Base-by-base conservation (phyloP, 2,888 invertebrate species). In the Glomeris marginata region DNA sequence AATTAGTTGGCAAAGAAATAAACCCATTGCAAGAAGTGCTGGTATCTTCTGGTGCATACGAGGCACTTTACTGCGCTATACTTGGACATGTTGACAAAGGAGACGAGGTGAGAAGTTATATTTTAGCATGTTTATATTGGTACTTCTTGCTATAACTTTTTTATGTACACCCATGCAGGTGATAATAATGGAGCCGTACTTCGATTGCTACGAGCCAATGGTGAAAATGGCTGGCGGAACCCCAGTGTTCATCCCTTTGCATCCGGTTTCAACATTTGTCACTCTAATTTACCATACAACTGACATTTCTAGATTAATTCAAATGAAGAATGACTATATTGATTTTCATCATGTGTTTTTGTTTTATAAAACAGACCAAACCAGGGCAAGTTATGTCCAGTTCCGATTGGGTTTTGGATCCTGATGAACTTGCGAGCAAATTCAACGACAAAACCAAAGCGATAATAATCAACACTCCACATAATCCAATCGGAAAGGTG, bases 141-240 rank as follows among this genome's bases (percentile, higher is more conserved):
- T 10, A 10, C 49, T 49, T 45, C 18, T 43, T 40, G 46, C 38
- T 36, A n/a, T 50, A 82, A 1, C 85, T 85, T 10, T 21, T 18
- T n/a, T 8, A 37, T 3, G 15, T 22, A 35, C 43, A 28, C 36
- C 16, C 34, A 55, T 59, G 10, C 57, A 94, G 72, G 92, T 90
- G 50, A 91, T 97, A 53, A 86, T 98, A 21, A 91, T 98, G 56
- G 98, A 98, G 66, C 98, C 98, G 0, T 97, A 82, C 69, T 99
- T 92, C 64, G 98, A 98, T 68, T 97, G 95, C 64, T 98, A 99
- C 63, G 87, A 84, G 58, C 91, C 92, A 1, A 92, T 97, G 85
- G 84, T 94, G 13, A 76, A 73, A 57, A 77, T 80, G 59, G 90
- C 91, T 1, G 87, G 90, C 1, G 98, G 94, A 1, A 71, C 76